phyloP scores from a whole-genome alignment of 2,113 vertebrate genomes.

The Cyrtonyx montezumae region DNA sequence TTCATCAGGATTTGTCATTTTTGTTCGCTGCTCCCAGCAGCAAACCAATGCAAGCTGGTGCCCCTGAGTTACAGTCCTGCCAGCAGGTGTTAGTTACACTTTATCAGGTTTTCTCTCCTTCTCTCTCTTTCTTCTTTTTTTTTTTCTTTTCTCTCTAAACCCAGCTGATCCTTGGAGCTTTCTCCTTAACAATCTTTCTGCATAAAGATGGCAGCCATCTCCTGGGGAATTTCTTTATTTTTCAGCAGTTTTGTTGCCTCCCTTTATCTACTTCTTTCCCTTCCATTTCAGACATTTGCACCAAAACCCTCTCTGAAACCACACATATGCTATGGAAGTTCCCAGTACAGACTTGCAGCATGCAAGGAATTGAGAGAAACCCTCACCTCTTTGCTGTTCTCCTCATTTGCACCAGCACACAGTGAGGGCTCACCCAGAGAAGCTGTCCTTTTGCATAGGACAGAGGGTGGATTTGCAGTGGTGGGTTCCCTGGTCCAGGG shows the following conservation, averaged over 20 bases:
- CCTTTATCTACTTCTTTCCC: not conserved
- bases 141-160: not conserved
- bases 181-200: not conserved
- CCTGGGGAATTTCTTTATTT: not conserved
- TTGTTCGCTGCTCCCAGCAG: not conserved
- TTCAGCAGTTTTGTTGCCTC: not conserved
- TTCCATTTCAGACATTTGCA: not conserved
- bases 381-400: not conserved
- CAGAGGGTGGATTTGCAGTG: not conserved
- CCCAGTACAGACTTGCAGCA: not conserved
- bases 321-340: not conserved
- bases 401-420: not conserved
- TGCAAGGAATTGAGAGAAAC: not conserved
- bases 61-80: not conserved
- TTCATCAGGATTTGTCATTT: not conserved
- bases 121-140: fast-evolving
- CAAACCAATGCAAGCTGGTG: not conserved
- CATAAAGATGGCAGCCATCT: not conserved
- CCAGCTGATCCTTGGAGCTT: not conserved
- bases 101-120: not conserved
- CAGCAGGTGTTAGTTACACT: slow-evolving; percentile 50
- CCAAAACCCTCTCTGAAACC: not conserved
- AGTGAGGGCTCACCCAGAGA: not conserved
- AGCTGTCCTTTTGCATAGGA: fast-evolving
- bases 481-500: not conserved